Evolutionary conservation across 2,797 vertebrate species (phyloP), one percentile per base, ranked within the genome.

Genomic region (Myripristis murdjan): DNA sequence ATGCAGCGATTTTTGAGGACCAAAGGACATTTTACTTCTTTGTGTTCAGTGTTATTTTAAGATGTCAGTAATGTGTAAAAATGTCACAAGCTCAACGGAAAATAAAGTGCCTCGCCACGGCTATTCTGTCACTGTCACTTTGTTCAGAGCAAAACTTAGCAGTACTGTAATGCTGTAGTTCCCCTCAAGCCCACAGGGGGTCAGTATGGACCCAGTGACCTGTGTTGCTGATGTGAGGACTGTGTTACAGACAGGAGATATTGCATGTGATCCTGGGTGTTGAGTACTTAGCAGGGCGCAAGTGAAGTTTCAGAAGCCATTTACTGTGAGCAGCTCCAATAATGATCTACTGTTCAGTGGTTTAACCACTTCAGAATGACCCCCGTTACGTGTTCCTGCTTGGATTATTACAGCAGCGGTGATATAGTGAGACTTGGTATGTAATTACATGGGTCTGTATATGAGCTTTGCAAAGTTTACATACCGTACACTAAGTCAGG

Each of bases 201-300:
- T 88, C 87, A 84, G 79, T 75, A 68, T 79, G 58, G 60, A 62
- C 67, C 72, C 63, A 70, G 81, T 55, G n/a, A 70, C 48, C n/a
- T 6, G 1, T 16, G 54, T 10, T 23, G 46, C 33, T 43, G 14
- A 18, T 4, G 15, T 31, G 39, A 16, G 5, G 12, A 2, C 54
- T 35, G 4, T 54, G 16, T 14, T 39, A 11, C 3, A 54, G 49
- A 28, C 22, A 15, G 24, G 49, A 48, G 51, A 18, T 10, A 55
- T 35, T 55, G n/a, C 9, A 20, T 11, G 10, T 14, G 31, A 55
- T 10, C 31, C 16, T 35, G 5, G 16, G 35, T n/a, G 11, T 14
- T 14, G 37, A 39, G 37, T 39, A 14, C 12, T 39, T 39, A 14
- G 10, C 24, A 52, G 15, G 23, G 12, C 6, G 7, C 24, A 52